These are phyloP conservation scores for Drosophila anomalata DNA, from an alignment of 2,888 invertebrate genomes.

Conservation along the genomic window DNA sequence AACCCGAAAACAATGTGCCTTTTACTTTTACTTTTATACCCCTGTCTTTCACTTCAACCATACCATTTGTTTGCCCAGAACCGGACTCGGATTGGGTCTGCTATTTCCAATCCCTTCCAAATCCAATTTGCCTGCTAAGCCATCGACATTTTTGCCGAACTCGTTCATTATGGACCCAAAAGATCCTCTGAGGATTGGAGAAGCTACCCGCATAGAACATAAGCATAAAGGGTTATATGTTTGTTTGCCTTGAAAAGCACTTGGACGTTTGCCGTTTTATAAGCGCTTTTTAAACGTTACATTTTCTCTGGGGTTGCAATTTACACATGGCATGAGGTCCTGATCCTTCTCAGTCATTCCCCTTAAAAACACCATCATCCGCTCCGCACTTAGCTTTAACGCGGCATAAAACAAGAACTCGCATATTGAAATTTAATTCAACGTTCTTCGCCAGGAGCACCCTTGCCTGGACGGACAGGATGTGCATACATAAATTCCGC, in stretches of 20 bases:
- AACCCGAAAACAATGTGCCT: conserved; percentile 53
- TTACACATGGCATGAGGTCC: conserved; percentile 1
- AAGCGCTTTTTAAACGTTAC: conserved; percentile 17
- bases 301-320: conserved; percentile 4
- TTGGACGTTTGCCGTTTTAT: conserved; percentile 30
- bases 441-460: conserved; percentile 1
- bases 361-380: conserved; percentile 2
- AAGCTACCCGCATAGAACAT: not conserved
- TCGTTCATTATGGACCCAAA: conserved; percentile 34
- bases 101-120: conserved; percentile 47
- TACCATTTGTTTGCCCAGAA: conserved; percentile 63
- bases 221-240: conserved; percentile 15
- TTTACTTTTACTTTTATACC: conserved; percentile 47
- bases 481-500: conserved; percentile 69
- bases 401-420: conserved; percentile 28
- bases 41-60: conserved; percentile 54
- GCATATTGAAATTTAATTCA: conserved; percentile 41
- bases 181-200: not conserved
- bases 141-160: conserved; percentile 73
- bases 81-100: conserved; percentile 16
- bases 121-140: conserved; percentile 80
- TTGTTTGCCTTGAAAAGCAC: conserved; percentile 12
- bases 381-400: conserved; percentile 38
- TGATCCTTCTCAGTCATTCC: not conserved
- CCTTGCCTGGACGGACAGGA: conserved; percentile 6